phyloP scores from a whole-genome alignment of 2,113 vertebrate species.

The Terrapene triunguis region DNA sequence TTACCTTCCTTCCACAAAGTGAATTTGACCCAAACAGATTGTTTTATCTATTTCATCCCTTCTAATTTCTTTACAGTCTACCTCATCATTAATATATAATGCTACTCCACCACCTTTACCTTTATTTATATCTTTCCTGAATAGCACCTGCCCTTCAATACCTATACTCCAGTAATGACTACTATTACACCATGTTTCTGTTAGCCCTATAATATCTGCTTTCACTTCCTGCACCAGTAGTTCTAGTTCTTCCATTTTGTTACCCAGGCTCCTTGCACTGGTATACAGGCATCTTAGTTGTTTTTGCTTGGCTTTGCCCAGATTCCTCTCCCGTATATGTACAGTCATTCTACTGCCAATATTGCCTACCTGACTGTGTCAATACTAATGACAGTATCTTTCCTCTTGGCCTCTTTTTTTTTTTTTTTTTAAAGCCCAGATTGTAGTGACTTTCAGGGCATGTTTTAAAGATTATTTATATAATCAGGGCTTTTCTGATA shows the following conservation, averaged over 20 bases:
- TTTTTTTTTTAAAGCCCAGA: not conserved
- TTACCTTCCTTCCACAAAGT: not conserved
- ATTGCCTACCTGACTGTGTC: not conserved
- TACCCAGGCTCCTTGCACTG: not conserved
- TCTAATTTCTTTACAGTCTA: not conserved
- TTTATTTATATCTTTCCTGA: not conserved
- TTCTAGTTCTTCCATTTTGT: not conserved
- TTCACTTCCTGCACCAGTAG: not conserved
- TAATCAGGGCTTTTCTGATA: not conserved
- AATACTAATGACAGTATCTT: not conserved
- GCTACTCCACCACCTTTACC: not conserved
- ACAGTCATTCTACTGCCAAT: not conserved
- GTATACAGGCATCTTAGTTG: not conserved
- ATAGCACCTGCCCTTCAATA: not conserved
- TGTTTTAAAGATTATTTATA: rapidly evolving
- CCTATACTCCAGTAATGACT: not conserved
- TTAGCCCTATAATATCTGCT: not conserved
- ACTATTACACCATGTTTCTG: not conserved
- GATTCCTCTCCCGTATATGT: not conserved
- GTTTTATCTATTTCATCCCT: not conserved
- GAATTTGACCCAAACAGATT: not conserved
- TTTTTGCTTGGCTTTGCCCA: not conserved
- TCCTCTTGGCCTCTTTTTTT: not conserved
- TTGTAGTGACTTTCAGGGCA: not conserved
- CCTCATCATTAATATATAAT: not conserved